Evolutionary conservation across 2,888 invertebrate species (phyloP), one percentile per base, ranked within the genome.

Genomic region (Aleiodes testaceus): DNA sequence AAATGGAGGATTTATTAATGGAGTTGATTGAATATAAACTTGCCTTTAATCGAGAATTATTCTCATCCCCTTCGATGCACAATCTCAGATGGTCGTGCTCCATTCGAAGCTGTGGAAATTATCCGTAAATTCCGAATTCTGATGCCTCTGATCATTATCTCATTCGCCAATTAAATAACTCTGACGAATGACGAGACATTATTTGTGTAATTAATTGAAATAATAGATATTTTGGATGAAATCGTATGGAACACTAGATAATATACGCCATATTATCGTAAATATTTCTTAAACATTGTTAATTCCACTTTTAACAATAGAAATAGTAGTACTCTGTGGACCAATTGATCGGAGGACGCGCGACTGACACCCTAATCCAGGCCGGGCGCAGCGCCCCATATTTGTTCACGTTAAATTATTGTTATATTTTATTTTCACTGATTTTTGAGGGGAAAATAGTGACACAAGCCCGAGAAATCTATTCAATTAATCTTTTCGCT

Each of bases 301-400:
- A 59, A 59, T 59, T 9, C 11, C 11, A 16, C 30, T 59, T 42
- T 59, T 18, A 59, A 42, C 9, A n/a, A 7, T 53, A 6, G 9
- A 7, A 63, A 64, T 69, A 14, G 63, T 52, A 3, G 65, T 69
- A 53, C 64, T 53, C 49, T 53, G 36, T 53, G 47, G 44, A 44
- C 30, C 64, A 53, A 73, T 73, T 73, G 64, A 73, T 73, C 67
- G 73, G 22, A 22, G 61, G 36, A 70, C 36, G 47, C 49, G 42
- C 59, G 50, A 49, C 72, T 61, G 77, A 73, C 81, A 82, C 81
- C 81, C 81, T 81, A 80, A 80, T 81, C 81, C 81, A 79, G 80
- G 81, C 81, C 82, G 81, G 80, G 80, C 82, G 79, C 76, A 71
- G 70, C 69, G 73, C 69, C 74, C 74, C 70, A 72, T 73, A 67